A percentile compares a stretch with the other conserved stretches of the same genome.
These are phyloP conservation scores for Ips typographus DNA, from an alignment of 1,140 invertebrate species.

Conservation along the genomic window DNA sequence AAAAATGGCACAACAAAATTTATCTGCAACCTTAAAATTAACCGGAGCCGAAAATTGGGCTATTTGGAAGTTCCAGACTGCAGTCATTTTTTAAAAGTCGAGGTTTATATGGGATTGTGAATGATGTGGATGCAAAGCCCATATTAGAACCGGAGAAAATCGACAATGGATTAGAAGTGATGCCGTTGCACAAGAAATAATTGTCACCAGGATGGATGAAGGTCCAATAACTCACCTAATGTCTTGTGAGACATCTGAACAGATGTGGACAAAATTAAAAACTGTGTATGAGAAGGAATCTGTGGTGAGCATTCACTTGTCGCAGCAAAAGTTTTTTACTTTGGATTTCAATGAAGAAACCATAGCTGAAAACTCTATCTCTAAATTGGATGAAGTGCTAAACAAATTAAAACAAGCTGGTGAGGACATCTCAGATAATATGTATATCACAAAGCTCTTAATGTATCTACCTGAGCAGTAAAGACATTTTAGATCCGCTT, in stretches of 20 bases:
- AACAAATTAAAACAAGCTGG: constrained; percentile 41
- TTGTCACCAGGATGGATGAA: constrained; percentile 25
- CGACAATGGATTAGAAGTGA: too few relatives aligned
- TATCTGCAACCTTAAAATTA: too few relatives aligned
- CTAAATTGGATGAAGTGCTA: constrained; percentile 41
- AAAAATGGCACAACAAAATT: too few relatives aligned
- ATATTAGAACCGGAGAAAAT: too few relatives aligned
- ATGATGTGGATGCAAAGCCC: too few relatives aligned
- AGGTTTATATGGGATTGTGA: too few relatives aligned
- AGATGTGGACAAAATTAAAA: constrained; percentile 48
- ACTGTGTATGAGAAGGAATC: constrained; percentile 39
- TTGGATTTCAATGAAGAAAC: constrained; percentile 15
- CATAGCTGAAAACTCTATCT: constrained; percentile 36
- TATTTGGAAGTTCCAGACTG: too few relatives aligned
- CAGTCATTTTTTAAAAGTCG: too few relatives aligned
- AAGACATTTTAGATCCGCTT: constrained; percentile 42
- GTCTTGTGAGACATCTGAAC: constrained; percentile 42
- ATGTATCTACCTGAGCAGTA: constrained; percentile 44
- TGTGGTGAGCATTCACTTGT: constrained; percentile 25
- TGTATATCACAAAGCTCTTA: constrained; percentile 47
- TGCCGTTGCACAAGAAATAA: too few relatives aligned
- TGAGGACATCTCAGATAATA: constrained; percentile 31
- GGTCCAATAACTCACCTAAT: constrained; percentile 42
- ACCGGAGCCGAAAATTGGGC: too few relatives aligned
- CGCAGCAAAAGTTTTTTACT: constrained; percentile 19